Evolutionary conservation across 2,888 invertebrate species (phyloP), one percentile per base, ranked within the genome.

Genomic region (Cephus sareptanus): DNA sequence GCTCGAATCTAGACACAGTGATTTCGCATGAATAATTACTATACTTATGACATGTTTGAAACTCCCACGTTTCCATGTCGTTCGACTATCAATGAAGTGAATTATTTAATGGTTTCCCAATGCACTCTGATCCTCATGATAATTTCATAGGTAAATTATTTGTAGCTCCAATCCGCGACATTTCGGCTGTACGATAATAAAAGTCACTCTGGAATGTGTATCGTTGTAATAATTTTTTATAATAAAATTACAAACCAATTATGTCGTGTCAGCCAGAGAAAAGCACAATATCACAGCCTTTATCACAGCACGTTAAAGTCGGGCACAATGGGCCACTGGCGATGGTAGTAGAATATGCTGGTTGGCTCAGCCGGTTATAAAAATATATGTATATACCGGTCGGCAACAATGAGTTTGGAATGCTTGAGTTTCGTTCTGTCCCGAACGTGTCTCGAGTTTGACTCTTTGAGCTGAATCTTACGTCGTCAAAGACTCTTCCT

Each of bases 221-320:
- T 40, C 40, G 15, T 15, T 15, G 15, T 40, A 40, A 40, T 6
- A 40, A 40, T 40, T 40, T 40, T 40, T 40, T 40, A 15, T 15
- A 40, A 40, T 15, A 40, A 40, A 40, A 15, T 40, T 70, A 70
- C 70, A 30, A 70, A 70, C 70, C 70, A 70, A 70, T 70, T 70
- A 70, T 70, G 33, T 70, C 70, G 70, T 33, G 70, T 76, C 23
- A 23, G 12, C 35, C 56, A 77, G 73, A 37, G 77, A 73, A 81
- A 81, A 79, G 78, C 83, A 80, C 81, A 82, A 82, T 85, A 84
- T 86, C 87, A 85, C 85, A 85, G 85, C 76, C 79, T 84, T 84
- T 85, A 85, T 85, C 86, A 84, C 85, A 86, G 83, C 82, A 83
- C 82, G 81, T 83, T 81, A 78, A 79, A 76, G 80, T 81, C 75